Base-by-base conservation (phyloP, 2,797 vertebrate species). In the Myioborus miniatus region DNA sequence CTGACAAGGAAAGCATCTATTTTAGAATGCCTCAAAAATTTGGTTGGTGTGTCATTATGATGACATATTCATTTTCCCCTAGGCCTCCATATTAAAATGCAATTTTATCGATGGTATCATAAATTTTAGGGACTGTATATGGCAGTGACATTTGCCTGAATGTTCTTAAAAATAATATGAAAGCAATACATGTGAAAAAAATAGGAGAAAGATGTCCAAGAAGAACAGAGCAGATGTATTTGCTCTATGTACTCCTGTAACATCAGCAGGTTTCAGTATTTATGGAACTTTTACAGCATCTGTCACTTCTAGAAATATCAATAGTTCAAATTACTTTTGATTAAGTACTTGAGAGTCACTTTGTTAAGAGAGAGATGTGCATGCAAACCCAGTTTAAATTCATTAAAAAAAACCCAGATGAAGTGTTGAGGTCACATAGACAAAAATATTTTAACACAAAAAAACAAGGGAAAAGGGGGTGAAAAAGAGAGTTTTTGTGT, bases 1-100 rank as follows among this genome's bases (percentile, higher is more conserved):
- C 79, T 96, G 95, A 95, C 87, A 96, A 88, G 68, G 58, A 97
- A 92, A 98, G 89, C 89, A 86, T 94, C 37, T 93, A 96, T 94
- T 97, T 97, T 92, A 96, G 93, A 97, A 94, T 34, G 23, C 94
- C 95, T 90, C 94, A 93, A 53, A 93, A 87, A 85, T 96, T 93
- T 93, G 60, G 71, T 87, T 95, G 90, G 64, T 79, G 71, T 97
- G 93, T 95, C 87, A 96, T 87, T 84, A 87, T 60, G 96, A 97
- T 92, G 86, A 89, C 83, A 96, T 36, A 77, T 39, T 94, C 49
- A 81, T 95, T 96, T 95, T 93, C 81, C 71, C 85, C 63, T 75
- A 95, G 92, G 80, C 52, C 65, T 72, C 76, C 62, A 49, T 41
- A 83, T 43, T 79, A 83, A 93, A 80, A 88, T 64, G 16, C 16